Base-by-base conservation (phyloP, 2,888 invertebrate genomes). In the Heliconius aoede region DNA sequence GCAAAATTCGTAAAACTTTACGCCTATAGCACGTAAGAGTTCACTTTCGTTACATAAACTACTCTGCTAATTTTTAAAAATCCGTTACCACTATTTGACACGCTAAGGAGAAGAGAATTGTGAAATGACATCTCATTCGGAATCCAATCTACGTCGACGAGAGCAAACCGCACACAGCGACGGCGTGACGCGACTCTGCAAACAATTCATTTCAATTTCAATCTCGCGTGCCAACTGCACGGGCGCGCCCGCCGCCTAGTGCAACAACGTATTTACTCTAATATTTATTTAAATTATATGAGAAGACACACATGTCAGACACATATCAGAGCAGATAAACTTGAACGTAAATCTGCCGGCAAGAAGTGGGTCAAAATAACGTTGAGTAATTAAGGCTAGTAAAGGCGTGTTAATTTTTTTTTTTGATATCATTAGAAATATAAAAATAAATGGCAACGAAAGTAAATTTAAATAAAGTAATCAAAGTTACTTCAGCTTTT, bases 131-230 rank as follows among this genome's bases (percentile, higher is more conserved):
- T 90, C 88, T 87, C 87, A 90, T 90, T 88, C 88, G 86, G 85
- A 87, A 91, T 90, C 87, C 90, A 92, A 92, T 92, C 90, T 89
- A 87, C 88, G 86, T 85, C 83, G 83, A 85, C 81, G 80, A 74
- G 85, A 85, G 86, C 85, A 85, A 88, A 87, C 91, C 90, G 86
- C 91, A 89, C 85, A 88, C 87, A 87, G 86, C 86, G 85, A 86
- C 84, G 85, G 72, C 60, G 62, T 58, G 83, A 82, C 87, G 86
- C 84, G 86, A 87, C 89, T 89, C 87, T 80, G 86, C 90, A 91
- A 91, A 93, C 93, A 91, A 91, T 92, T 91, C 89, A 92, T 92
- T 92, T 90, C 89, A 89, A 90, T 91, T 91, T 87, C 88, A 88
- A 87, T 89, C 86, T 84, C 86, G 86, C 84, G 86, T 85, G 86